phyloP scores from a whole-genome alignment of 2,888 invertebrate genomes.

The Drosophila emarginata region DNA sequence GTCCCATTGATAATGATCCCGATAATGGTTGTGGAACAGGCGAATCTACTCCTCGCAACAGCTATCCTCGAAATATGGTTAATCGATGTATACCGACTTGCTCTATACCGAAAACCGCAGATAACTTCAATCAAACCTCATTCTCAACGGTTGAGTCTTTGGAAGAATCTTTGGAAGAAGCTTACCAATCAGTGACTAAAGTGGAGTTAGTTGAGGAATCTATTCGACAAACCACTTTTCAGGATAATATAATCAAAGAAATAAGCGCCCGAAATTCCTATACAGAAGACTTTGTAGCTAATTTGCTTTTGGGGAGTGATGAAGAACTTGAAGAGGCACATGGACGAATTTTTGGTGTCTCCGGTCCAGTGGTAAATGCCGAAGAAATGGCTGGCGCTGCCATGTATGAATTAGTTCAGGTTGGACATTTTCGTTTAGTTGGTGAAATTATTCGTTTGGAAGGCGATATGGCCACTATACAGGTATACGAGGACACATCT shows the following conservation, averaged over 20 bases:
- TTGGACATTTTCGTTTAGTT: slow-evolving; percentile 98
- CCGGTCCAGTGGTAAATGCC: slow-evolving; percentile 99
- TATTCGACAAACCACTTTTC: background rate
- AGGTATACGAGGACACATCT: slow-evolving; percentile 98
- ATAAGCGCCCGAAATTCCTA: background rate
- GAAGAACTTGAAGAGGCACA: background rate
- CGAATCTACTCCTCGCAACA: background rate
- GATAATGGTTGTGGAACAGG: background rate
- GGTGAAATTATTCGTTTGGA: slow-evolving; percentile 99
- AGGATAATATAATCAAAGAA: background rate
- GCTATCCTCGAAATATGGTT: background rate
- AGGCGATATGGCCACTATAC: slow-evolving; percentile 99
- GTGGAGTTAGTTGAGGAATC: background rate
- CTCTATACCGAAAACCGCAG: background rate
- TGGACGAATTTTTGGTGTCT: slow-evolving; percentile 98
- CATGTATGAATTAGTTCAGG: slow-evolving; percentile 99
- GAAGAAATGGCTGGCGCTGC: slow-evolving; percentile 99
- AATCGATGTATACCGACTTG: background rate
- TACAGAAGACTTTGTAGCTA: background rate
- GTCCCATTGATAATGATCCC: background rate
- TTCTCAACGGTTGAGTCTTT: background rate
- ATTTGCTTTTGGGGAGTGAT: background rate
- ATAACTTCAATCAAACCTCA: slow-evolving; percentile 10
- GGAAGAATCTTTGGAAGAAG: background rate
- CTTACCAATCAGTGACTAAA: background rate